Evolutionary conservation across 2,797 vertebrate species (phyloP), one percentile per base, ranked within the genome.

Genomic region (Botia almorhae): DNA sequence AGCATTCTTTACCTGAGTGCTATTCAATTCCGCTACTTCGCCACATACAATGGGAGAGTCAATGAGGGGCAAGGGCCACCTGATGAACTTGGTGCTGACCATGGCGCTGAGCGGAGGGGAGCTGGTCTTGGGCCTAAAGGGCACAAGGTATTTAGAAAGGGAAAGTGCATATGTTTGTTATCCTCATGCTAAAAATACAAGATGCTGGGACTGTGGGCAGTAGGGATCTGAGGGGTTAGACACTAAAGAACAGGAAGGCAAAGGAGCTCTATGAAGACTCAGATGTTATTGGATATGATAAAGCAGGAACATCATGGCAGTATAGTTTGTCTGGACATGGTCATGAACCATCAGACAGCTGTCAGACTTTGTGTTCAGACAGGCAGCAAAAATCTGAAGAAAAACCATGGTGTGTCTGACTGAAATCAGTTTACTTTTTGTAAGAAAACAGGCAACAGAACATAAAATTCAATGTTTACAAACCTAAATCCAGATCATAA

Each of bases 1-100:
- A 63, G 14, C 70, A 70, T 84, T 86, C 82, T 82, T 87, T 83
- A 83, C 67, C 19, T 3, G 19, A 21, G 75, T 12, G 79, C 74
- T 72, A 74, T 72, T 83, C 78, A 67, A 75, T 71, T 80, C 50
- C 76, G 60, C 78, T 69, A 58, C 50, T 13, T 23, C 33, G 50
- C 12, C 23, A 17, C 82, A 78, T 68, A 85, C 80, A 87, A 81
- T 82, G 64, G 70, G 14, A 19, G 36, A 61, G 72, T 69, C 70
- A 76, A 74, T 63, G 65, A 70, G 81, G 83, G 69, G 58, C 75
- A 82, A 48, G 76, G 81, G 78, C 60, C 69, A 68, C 56, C 6
- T 13, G 63, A 74, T 63, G 79, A 81, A 87, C 81, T 84, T 84
- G 71, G 23, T 69, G 73, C 68, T 74, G 77, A 77, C 67, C 70